phyloP scores from a whole-genome alignment of 2,797 vertebrate species.

The Threskiornis aethiopicus region DNA sequence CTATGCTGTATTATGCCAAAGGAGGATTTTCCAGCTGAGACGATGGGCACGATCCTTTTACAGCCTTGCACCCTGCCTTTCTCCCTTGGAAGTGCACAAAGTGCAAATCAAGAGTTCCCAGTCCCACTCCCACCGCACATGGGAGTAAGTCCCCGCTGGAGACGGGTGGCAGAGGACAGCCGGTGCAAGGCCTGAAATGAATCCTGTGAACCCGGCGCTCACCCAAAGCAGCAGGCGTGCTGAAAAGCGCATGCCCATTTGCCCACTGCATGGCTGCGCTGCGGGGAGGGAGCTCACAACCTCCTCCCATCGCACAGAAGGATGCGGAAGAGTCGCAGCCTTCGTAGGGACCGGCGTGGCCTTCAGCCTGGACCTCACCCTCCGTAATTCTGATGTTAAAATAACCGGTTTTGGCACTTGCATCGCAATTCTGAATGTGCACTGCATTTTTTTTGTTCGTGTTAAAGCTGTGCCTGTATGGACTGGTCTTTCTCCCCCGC shows the following conservation, averaged over 20 bases:
- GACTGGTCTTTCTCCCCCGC: not conserved
- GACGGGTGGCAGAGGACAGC: not conserved
- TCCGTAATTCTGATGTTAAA: not conserved
- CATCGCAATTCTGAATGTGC: not conserved
- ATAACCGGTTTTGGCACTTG: not conserved
- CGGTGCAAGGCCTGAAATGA: not conserved
- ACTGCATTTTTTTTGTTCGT: not conserved
- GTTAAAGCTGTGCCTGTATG: not conserved
- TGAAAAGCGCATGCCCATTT: not conserved
- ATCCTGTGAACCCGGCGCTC: not conserved
- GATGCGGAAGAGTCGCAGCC: not conserved
- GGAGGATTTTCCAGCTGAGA: not conserved
- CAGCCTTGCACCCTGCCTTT: not conserved
- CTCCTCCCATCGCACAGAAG: not conserved
- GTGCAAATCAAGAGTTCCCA: not conserved
- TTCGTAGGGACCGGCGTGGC: not conserved
- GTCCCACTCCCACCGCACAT: rapidly evolving
- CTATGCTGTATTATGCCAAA: not conserved
- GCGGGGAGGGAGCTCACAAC: not conserved
- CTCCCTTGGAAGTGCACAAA: not conserved
- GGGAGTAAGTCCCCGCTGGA: not conserved
- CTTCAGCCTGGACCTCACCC: not conserved
- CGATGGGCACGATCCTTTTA: rapidly evolving
- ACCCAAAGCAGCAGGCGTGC: not conserved
- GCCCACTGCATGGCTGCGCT: rapidly evolving